phyloP scores from a whole-genome alignment of 37 sponge, comb jelly and placozoan genomes.

The Lycopodina hypogea region DNA sequence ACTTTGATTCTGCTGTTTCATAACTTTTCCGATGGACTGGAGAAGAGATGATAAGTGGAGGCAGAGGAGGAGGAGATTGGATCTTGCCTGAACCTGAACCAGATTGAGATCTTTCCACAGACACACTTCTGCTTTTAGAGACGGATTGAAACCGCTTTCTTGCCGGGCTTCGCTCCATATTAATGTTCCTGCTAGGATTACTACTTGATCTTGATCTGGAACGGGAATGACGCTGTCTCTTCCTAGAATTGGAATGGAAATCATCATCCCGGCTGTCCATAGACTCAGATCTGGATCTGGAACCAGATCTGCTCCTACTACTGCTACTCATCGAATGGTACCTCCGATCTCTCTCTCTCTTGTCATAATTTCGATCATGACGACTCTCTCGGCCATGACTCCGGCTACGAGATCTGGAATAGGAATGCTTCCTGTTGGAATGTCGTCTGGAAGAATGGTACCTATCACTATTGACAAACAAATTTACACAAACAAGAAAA shows the following conservation, averaged over 20 bases:
- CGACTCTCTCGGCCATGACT: background rate
- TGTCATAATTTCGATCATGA: background rate
- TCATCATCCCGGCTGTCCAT: background rate
- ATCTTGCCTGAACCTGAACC: background rate
- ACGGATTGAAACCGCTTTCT: constrained; percentile 5
- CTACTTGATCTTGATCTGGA: constrained; percentile 14
- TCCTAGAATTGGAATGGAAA: background rate
- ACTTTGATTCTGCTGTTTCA: constrained; percentile 13
- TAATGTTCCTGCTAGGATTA: background rate
- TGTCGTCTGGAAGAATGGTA: background rate
- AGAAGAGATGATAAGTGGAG: no score
- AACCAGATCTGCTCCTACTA: background rate
- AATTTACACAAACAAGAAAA: background rate
- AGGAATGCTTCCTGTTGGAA: background rate
- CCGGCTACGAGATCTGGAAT: background rate
- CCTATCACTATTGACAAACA: background rate
- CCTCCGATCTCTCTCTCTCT: background rate
- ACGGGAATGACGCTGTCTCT: constrained; percentile 1
- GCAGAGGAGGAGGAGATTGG: no score
- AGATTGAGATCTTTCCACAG: background rate
- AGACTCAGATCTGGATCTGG: constrained; percentile 30
- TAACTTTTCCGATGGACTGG: constrained; percentile 1
- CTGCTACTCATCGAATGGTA: background rate
- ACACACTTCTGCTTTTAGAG: constrained; percentile 4
- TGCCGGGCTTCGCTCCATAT: background rate